A percentile compares a stretch with the other conserved stretches of the same genome.
phyloP scores from a whole-genome alignment of 2,888 invertebrate genomes.

The Lepidocyrtinus sp. region DNA sequence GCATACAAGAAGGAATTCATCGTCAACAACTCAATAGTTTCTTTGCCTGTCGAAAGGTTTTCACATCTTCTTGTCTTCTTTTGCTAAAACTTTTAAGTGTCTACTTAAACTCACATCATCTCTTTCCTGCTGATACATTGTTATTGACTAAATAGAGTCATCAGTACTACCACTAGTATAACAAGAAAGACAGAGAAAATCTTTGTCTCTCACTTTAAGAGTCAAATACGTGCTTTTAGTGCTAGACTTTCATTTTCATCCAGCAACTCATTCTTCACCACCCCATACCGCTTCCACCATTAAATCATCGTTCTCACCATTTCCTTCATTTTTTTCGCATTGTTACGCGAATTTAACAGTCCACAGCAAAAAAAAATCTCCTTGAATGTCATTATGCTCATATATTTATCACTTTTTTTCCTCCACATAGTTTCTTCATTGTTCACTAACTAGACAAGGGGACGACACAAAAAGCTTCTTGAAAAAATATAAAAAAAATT shows the following conservation, averaged over 20 bases:
- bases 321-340: too few relatives aligned
- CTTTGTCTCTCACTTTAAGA: background rate
- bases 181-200: too few relatives aligned
- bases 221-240: too few relatives aligned
- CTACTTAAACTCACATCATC: conserved; percentile 2
- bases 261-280: too few relatives aligned
- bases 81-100: background rate
- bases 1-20: too few relatives aligned
- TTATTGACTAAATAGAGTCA: conserved; percentile 35
- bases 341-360: conserved; percentile 45
- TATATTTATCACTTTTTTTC: too few relatives aligned
- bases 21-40: too few relatives aligned
- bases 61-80: background rate
- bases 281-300: too few relatives aligned
- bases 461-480: too few relatives aligned
- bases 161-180: conserved; percentile 17
- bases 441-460: background rate
- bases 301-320: conserved; percentile 44
- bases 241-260: conserved; percentile 48
- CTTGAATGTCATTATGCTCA: conserved; percentile 1
- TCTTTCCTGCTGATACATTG: conserved; percentile 53
- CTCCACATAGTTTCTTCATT: too few relatives aligned
- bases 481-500: background rate
- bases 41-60: background rate
- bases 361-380: background rate